Conservation (phyloP, 2,113 vertebrate species). For the Fukomys damarensis region DNA sequence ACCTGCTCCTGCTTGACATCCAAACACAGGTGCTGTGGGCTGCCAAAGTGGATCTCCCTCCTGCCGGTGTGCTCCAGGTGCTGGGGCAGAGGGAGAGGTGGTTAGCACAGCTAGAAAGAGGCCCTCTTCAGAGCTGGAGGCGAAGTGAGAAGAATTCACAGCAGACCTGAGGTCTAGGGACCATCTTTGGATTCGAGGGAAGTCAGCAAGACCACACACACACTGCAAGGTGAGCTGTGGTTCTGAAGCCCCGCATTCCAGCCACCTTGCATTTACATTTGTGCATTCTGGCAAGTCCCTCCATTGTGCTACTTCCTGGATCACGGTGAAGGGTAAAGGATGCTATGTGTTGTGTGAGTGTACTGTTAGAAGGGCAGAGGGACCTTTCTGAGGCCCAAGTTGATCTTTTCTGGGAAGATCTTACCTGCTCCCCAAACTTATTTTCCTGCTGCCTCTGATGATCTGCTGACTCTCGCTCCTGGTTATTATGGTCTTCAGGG, state of each 20-base stretch:
- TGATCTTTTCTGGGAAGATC: background rate
- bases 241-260: background rate
- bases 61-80: conserved; percentile 88
- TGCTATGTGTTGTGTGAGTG: background rate
- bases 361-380: background rate
- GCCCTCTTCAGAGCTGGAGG: background rate
- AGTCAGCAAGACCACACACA: background rate
- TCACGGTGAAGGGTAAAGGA: background rate
- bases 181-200: background rate
- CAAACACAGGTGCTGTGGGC: conserved; percentile 86
- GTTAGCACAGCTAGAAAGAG: conserved; percentile 51
- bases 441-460: background rate
- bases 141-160: background rate
- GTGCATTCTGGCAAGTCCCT: background rate
- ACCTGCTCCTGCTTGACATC: conserved; percentile 85
- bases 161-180: background rate
- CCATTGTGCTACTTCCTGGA: background rate
- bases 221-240: background rate
- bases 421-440: background rate
- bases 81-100: conserved; percentile 79
- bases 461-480: background rate
- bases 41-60: conserved; percentile 88
- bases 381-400: background rate
- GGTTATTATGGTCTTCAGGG: background rate
- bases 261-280: background rate